phyloP scores from a whole-genome alignment of 2,888 invertebrate genomes.

The Ectropis crepuscularia region DNA sequence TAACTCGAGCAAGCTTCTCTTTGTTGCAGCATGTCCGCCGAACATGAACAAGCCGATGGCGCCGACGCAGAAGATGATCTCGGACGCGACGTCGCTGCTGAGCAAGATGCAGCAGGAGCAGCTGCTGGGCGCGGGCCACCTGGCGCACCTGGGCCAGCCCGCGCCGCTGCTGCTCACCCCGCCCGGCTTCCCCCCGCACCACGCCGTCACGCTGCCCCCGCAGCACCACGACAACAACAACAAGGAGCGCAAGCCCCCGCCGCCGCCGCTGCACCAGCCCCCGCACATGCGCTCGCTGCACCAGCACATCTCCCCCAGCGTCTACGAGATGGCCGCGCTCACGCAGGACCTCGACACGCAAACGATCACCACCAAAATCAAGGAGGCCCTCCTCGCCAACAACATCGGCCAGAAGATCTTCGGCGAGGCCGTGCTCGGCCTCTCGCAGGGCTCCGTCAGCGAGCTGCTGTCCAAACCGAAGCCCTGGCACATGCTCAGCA shows the following conservation, averaged over 20 bases:
- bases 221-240: constrained; percentile 86
- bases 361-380: constrained; percentile 97
- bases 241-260: constrained; percentile 83
- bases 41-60: constrained; percentile 90
- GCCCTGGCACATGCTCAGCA: constrained; percentile 99
- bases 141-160: constrained; percentile 81
- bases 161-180: constrained; percentile 90
- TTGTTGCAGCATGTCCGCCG: constrained; percentile 85
- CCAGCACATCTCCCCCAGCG: constrained; percentile 96
- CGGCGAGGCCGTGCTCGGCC: constrained; percentile 97
- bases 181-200: constrained; percentile 91
- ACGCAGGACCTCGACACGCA: constrained; percentile 98
- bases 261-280: constrained; percentile 86
- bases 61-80: constrained; percentile 91
- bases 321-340: constrained; percentile 98
- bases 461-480: constrained; percentile 99
- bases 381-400: constrained; percentile 97
- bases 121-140: constrained; percentile 83
- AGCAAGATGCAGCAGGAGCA: constrained; percentile 90
- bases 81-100: constrained; percentile 86
- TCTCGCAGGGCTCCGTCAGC: constrained; percentile 98
- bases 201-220: constrained; percentile 88
- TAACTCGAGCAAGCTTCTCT: constrained; percentile 34
- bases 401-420: constrained; percentile 99
- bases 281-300: constrained; percentile 89